Conservation (phyloP, 53 echinoderm and acorn worm genomes). For the Holothuria leucospilota region DNA sequence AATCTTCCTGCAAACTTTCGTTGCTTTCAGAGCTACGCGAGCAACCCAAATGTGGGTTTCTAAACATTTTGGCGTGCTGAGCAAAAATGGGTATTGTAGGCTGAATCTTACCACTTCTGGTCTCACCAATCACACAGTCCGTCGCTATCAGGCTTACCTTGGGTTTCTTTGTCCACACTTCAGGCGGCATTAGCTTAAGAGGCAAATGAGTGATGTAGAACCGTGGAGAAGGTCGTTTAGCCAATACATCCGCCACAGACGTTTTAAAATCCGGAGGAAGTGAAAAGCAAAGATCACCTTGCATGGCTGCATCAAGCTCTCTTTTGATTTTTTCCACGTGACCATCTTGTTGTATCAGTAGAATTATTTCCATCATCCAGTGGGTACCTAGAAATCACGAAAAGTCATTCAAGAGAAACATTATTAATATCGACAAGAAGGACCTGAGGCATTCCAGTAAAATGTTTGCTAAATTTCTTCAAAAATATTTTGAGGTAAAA, state of each 20-base stretch:
- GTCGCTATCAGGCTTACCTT: neutral
- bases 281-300: neutral
- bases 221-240: conserved; percentile 9
- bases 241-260: neutral
- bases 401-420: no score
- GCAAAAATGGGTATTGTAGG: no score
- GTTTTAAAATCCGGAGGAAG: conserved; percentile 22
- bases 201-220: conserved; percentile 36
- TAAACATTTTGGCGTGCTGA: no score
- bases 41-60: no score
- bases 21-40: no score
- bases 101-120: no score
- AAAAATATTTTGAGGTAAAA: no score
- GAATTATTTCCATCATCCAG: conserved; percentile 31
- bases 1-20: no score
- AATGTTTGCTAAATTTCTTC: no score
- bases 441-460: no score
- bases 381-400: conserved; percentile 4
- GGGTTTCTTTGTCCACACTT: conserved; percentile 44
- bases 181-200: conserved; percentile 4
- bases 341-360: conserved; percentile 11
- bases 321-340: conserved; percentile 24
- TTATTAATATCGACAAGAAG: no score
- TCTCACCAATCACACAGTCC: no score
- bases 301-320: neutral